Base-by-base conservation (phyloP, 2,888 invertebrate species). In the Pseudococcus longispinus region DNA sequence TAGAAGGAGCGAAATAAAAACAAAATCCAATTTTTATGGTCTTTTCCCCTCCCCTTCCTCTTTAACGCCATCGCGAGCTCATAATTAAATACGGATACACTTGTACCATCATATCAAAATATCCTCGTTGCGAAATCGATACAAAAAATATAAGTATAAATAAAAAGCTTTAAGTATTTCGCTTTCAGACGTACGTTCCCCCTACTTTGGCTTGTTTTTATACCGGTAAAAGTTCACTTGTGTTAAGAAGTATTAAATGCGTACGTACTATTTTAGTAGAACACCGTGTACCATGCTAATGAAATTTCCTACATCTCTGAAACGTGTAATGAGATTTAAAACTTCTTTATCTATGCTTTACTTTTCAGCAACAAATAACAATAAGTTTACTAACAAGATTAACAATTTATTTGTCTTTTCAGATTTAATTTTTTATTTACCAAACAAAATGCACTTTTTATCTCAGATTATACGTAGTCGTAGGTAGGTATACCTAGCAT, bases 241-340 rank as follows among this genome's bases (percentile, higher is more conserved):
- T 32, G 4, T n/a, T 15, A 29, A 2, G 29, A 2, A 29, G 70
- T 32, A 70, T 70, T 70, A 70, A 70, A 70, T 70, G 29, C 32
- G 70, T 60, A 23, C 18, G 26, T 65, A 70, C 60, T 29, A 32
- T 70, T 70, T 70, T 70, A 32, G 26, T 70, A 32, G 26, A 32
- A 29, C 13, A 70, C 29, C 18, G 29, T 70, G 70, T 70, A 70
- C 70, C 26, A 29, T 70, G 70, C 70, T 70, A 70, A 70, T 70
- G 70, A 70, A 70, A 70, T 70, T 70, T 70, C 70, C 18, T 70
- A 70, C 70, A 32, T 70, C 70, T 70, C 29, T 70, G 70, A 70
- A 70, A 70, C 70, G 70, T 70, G 70, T 70, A 70, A 70, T 70
- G 70, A 70, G 70, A 70, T 70, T 70, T 70, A 70, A 32, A 70